Evolutionary conservation across 2,113 vertebrate species (phyloP), one percentile per base, ranked within the genome.

Genomic region (Lynx canadensis): DNA sequence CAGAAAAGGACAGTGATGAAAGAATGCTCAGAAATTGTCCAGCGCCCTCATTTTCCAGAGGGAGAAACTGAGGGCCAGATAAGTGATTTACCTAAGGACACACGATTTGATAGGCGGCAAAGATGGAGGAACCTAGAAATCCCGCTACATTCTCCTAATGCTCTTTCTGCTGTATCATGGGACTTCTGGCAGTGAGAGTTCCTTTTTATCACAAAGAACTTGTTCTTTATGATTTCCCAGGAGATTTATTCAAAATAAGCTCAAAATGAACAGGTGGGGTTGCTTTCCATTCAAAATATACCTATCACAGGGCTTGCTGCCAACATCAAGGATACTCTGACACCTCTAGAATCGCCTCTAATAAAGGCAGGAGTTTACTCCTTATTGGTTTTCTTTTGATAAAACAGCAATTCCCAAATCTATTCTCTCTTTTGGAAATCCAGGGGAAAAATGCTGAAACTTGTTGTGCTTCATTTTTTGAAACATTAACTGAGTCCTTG

Each of bases 171-270:
- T 63, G 65, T 57, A 50, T n/a, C 68, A 11, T 18, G 5, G n/a
- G 50, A 45, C 76, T 80, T 50, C 60, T 0, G 1, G 29, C 41
- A 31, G 31, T 15, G 36, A 76, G 29, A 63, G 48, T 55, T 69
- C 19, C 15, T 94, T 86, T 36, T 79, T 33, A 57, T 33, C 38
- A 45, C 41, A 23, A 92, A 90, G 48, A 69, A 23, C 15, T 69
- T 36, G 45, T n/a, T 48, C 68, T 23, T 89, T 36, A 14, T 36
- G 29, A 80, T 52, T 83, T 91, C 93, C 88, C 55, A 52, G 21
- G 38, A 94, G 74, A 74, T 76, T 93, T 84, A 84, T 57, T 94
- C 86, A 88, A 94, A 92, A 50, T 71, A 90, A 81, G 18, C 29
- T 82, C 78, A 21, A 82, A 84, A 21, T 36, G 50, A 95, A 33